Base-by-base conservation (phyloP, 30 jellyfish, hydroid and myxozoan genomes). In the Catostylus mosaicus region DNA sequence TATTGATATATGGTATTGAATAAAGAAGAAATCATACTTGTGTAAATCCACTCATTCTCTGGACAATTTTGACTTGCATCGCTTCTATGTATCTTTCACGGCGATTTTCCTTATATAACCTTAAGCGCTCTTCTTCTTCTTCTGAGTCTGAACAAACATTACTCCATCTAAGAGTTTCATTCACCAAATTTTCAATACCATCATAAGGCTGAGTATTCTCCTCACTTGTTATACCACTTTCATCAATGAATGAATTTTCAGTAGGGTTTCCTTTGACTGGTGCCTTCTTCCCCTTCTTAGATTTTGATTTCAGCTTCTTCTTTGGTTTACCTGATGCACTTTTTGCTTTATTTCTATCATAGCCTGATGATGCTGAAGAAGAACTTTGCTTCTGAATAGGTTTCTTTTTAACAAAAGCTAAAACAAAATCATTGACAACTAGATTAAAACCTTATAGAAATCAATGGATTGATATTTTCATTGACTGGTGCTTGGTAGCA, bases 61-160 rank as follows among this genome's bases (percentile, higher is more conserved):
- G 54, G 22, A 67, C 48, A 3, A 80, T 47, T 46, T 47, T 80
- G 10, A 80, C 90, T 30, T 80, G 84, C 50, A 80, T 30, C 47
- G 90, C 90, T 30, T 80, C 90, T 11, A 61, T 47, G 37, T 80
- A 80, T 69, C 90, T 51, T 46, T 67, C 67, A 31, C 90, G 48
- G 11, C 90, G 45, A 23, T 80, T 66, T 37, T 80, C 90, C 50
- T 80, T 80, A 47, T 80, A 80, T 12, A 56, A 19, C 43, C 82
- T 66, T 36, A 80, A 67, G 19, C 90, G 40, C 57, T 80, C 90
- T 12, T 34, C 73, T 38, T 80, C 90, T 18, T 80, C 90, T n/a
- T 80, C 90, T 1, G 90, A 80, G 54, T 80, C 90, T 8, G 90
- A 80, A 38, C 90, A 67, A 23, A 67, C 77, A 43, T 69, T 65